A percentile compares a stretch with the other conserved stretches of the same genome.
Evolutionary conservation across 2,797 vertebrate species (phyloP).

Genomic region (Sebastolobus alascanus): DNA sequence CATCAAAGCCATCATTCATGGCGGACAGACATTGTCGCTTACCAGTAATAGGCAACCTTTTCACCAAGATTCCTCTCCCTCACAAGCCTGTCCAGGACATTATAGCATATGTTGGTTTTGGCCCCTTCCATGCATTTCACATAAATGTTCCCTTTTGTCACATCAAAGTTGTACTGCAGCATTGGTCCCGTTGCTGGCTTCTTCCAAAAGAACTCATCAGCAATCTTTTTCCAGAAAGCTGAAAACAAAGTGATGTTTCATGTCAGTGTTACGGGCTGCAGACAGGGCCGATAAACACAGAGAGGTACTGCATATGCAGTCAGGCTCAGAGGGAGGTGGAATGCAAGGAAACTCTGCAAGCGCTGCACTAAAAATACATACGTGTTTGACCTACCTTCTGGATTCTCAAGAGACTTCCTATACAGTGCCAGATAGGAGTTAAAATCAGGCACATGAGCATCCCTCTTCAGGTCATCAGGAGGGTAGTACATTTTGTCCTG

Average conservation of each 20-base stretch:
- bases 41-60: constrained; percentile 89
- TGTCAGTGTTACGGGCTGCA: constrained; percentile 27
- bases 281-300: constrained; percentile 13
- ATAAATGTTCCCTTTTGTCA: constrained; percentile 85
- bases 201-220: constrained; percentile 87
- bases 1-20: constrained; percentile 43
- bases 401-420: constrained; percentile 86
- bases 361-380: constrained; percentile 35
- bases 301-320: constrained; percentile 8
- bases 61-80: constrained; percentile 83
- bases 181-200: constrained; percentile 81
- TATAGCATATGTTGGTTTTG: constrained; percentile 90
- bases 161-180: constrained; percentile 88
- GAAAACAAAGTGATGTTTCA: constrained; percentile 31
- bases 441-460: constrained; percentile 86
- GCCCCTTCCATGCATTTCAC: constrained; percentile 89
- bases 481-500: constrained; percentile 81
- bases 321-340: background rate
- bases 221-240: constrained; percentile 89
- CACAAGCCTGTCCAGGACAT: constrained; percentile 87
- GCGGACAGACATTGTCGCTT: constrained; percentile 56
- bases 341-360: constrained; percentile 31
- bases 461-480: constrained; percentile 75
- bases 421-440: constrained; percentile 83
- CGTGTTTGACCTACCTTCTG: constrained; percentile 83